Evolutionary conservation across 2,797 vertebrate species (phyloP).

Genomic region (Periparus ater): DNA sequence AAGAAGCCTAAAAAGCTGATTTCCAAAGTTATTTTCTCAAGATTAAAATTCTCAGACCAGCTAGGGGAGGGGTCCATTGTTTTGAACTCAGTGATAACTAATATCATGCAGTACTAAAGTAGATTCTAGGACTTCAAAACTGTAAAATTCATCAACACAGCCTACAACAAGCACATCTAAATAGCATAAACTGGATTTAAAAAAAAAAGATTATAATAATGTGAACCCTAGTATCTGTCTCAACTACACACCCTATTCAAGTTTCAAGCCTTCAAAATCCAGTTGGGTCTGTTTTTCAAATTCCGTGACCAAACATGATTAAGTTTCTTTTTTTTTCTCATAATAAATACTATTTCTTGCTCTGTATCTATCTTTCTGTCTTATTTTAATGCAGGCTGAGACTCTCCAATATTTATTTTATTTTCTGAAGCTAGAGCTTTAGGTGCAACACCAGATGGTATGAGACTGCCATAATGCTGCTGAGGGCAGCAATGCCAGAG

Average conservation of each 20-base stretch:
- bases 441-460: not conserved
- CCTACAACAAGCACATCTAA: not conserved
- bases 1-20: not conserved
- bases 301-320: rapidly evolving
- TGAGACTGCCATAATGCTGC: rapidly evolving
- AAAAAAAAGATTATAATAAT: not conserved
- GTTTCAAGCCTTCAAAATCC: not conserved
- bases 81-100: not conserved
- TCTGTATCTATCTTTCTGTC: not conserved
- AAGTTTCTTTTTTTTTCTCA: not conserved
- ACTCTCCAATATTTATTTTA: not conserved
- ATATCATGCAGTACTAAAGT: not conserved
- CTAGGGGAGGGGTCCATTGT: not conserved
- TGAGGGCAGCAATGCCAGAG: not conserved
- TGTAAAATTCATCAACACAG: not conserved
- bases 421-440: not conserved
- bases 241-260: not conserved
- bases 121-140: not conserved
- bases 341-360: not conserved
- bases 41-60: not conserved
- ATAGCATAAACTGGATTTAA: not conserved
- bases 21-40: not conserved
- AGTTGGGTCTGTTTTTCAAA: not conserved
- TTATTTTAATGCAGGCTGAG: not conserved
- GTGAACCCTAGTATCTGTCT: not conserved